A percentile compares a stretch with the other conserved stretches of the same genome.
phyloP scores from a whole-genome alignment of 2,113 vertebrate genomes.

The Bufo gargarizans region DNA sequence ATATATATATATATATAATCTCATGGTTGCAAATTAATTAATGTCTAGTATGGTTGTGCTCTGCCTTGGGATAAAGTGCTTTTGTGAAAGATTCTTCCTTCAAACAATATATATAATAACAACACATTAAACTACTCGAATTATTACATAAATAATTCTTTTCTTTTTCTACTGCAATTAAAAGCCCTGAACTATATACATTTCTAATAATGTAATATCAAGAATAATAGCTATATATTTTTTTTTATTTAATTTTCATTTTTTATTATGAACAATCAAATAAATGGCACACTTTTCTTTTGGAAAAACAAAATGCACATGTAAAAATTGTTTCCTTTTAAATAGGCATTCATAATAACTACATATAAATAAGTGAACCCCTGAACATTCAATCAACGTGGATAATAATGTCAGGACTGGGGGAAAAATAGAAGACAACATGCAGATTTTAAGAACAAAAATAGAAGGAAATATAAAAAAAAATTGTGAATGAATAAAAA shows the following conservation, averaged over 20 bases:
- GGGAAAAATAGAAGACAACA: constrained; percentile 77
- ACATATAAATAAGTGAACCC: constrained; percentile 99
- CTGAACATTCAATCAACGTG: constrained; percentile 87
- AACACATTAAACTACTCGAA: too few relatives aligned
- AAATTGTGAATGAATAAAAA: not conserved
- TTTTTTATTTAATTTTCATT: constrained; percentile 72
- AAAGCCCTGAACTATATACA: not conserved
- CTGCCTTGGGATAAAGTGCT: not conserved
- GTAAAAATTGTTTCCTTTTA: constrained; percentile 99
- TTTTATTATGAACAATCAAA: constrained; percentile 99
- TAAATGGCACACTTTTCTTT: constrained; percentile 98
- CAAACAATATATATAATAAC: too few relatives aligned
- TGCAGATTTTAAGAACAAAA: constrained; percentile 92
- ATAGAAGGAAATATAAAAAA: constrained; percentile 52
- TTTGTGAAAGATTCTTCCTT: not conserved
- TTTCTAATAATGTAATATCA: not conserved
- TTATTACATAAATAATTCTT: not conserved
- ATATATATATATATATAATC: not conserved
- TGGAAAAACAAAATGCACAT: constrained; percentile 97
- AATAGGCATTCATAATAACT: constrained; percentile 99
- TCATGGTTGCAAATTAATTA: not conserved
- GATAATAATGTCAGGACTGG: constrained; percentile 87
- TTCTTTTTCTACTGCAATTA: not conserved
- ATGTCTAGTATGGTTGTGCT: not conserved
- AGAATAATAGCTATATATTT: not conserved